A percentile compares a stretch with the other conserved stretches of the same genome.
These are phyloP conservation scores for Myripristis jacobus DNA, from an alignment of 2,797 vertebrate genomes.

Conservation along the genomic window DNA sequence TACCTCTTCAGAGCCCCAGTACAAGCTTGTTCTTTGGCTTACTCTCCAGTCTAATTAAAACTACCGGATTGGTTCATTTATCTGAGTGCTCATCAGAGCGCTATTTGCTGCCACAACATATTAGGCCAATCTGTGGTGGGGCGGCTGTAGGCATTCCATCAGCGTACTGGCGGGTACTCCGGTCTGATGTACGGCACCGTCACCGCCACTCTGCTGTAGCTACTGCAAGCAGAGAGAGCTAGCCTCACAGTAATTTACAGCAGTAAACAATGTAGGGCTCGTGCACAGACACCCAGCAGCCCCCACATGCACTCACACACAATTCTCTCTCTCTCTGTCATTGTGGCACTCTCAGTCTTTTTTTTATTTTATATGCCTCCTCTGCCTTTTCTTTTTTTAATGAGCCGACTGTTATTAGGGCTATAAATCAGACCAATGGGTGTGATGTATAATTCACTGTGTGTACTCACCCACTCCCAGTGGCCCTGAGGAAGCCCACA, in stretches of 20 bases:
- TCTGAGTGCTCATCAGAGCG: conserved; percentile 89
- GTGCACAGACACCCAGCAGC: conserved; percentile 68
- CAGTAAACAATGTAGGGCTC: conserved; percentile 92
- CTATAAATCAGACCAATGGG: conserved; percentile 99
- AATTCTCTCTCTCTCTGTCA: conserved; percentile 71
- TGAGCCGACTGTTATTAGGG: conserved; percentile 99
- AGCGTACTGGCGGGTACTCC: conserved; percentile 84
- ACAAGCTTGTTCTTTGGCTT: conserved; percentile 43
- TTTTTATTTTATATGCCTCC: conserved; percentile 83
- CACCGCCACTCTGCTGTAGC: conserved; percentile 90
- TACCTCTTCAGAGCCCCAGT: conserved; percentile 44
- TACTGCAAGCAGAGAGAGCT: conserved; percentile 87
- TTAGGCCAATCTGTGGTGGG: conserved; percentile 91
- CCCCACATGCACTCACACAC: conserved; percentile 70
- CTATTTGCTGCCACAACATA: conserved; percentile 88
- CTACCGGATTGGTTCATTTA: conserved; percentile 83
- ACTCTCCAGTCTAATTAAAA: conserved; percentile 81
- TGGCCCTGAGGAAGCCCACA: conserved; percentile 95
- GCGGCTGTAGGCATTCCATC: conserved; percentile 81
- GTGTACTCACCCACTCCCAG: conserved; percentile 96
- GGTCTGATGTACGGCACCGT: conserved; percentile 92
- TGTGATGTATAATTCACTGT: conserved; percentile 99
- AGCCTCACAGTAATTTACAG: conserved; percentile 95
- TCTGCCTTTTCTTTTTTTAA: conserved; percentile 93
- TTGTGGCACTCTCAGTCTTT: conserved; percentile 78